Conservation (phyloP, 1,140 invertebrate species). For the Holotrichia oblita region DNA sequence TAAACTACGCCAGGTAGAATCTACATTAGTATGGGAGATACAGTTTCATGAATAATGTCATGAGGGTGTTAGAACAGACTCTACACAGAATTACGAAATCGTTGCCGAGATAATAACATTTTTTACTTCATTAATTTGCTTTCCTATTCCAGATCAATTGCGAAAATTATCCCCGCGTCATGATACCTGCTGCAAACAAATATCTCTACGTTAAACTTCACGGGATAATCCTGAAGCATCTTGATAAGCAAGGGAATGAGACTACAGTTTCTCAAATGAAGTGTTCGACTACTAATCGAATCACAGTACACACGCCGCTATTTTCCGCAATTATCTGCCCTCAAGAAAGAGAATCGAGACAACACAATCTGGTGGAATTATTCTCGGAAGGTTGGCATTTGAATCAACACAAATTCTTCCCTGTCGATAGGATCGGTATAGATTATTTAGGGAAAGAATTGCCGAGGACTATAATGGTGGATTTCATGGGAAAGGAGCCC, state of each 20-base stretch:
- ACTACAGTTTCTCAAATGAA: slow-evolving; percentile 57
- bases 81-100: no score
- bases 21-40: neutral
- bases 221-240: slow-evolving; percentile 69
- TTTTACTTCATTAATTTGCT: neutral
- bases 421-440: slow-evolving; percentile 65
- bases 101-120: neutral
- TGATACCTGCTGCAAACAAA: slow-evolving; percentile 73
- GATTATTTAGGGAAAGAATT: slow-evolving; percentile 69
- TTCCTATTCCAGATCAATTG: slow-evolving; percentile 71
- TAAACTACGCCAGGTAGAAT: neutral
- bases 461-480: slow-evolving; percentile 76
- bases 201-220: slow-evolving; percentile 77
- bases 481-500: slow-evolving; percentile 77
- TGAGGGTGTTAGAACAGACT: no score
- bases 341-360: slow-evolving; percentile 66
- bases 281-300: slow-evolving; percentile 76
- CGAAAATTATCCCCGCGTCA: slow-evolving; percentile 79
- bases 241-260: slow-evolving; percentile 64
- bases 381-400: slow-evolving; percentile 84
- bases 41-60: neutral
- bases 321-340: slow-evolving; percentile 77
- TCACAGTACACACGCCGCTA: slow-evolving; percentile 76
- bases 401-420: slow-evolving; percentile 54
- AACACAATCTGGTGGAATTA: slow-evolving; percentile 74